Evolutionary conservation across 2,113 vertebrate species (phyloP), one percentile per base, ranked within the genome.

Genomic region (Anhinga anhinga): DNA sequence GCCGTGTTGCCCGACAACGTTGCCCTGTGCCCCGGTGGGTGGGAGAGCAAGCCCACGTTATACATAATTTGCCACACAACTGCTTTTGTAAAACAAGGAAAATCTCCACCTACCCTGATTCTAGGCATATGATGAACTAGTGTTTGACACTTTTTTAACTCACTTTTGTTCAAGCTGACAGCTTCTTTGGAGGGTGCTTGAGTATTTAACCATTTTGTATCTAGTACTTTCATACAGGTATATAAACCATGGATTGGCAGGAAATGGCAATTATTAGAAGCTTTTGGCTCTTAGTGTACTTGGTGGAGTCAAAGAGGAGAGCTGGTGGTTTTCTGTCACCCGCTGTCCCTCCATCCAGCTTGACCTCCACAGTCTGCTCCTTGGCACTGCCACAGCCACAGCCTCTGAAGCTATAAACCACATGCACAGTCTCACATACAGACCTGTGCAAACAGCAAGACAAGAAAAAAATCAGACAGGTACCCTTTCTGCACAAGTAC

Each of bases 301-400:
- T 26, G 29, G n/a, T 65, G 21, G 32, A 88, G 42, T 17, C 55
- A 67, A 86, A 88, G 78, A 69, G 17, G 30, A 79, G 3, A 86
- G 26, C 2, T 0, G 0, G 16, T 4, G 1, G 19, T 80, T 96
- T 92, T 85, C 62, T 1, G 1, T 32, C 26, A 67, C 34, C 27
- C 32, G 16, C 22, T 1, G 1, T 44, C 52, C 40, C 49, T 69
- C 32, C 22, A 53, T 6, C 27, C 69, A 74, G 44, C 14, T 5
- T 72, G 52, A 79, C 10, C 22, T 87, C 22, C 11, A 9, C 27
- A 69, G 59, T 47, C 69, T 29, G 44, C 32, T 77, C 27, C 56
- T 44, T 44, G 40, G 47, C 47, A n/a, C 53, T 66, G 56, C 59
- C 52, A 27, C 29, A 44, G 42, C 42, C 7, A 71, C 3, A 5